Evolutionary conservation across 2,113 vertebrate genomes (phyloP).

Genomic region (Caracal caracal): DNA sequence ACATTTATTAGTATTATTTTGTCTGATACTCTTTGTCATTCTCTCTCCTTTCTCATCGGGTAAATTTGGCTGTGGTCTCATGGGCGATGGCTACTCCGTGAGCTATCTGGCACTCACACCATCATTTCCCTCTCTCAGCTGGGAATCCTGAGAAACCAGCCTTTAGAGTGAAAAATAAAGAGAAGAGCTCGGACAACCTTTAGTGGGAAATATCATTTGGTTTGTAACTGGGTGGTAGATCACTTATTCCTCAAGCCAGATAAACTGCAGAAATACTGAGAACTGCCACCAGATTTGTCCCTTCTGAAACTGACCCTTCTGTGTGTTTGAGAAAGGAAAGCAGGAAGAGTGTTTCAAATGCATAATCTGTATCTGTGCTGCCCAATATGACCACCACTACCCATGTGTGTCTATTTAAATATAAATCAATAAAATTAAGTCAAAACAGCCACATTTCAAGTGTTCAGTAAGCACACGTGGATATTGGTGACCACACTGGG

Average conservation of each 20-base stretch:
- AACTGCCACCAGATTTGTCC: not conserved
- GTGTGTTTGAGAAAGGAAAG: not conserved
- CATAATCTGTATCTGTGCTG: not conserved
- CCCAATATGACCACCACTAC: not conserved
- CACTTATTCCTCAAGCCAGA: not conserved
- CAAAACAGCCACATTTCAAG: not conserved
- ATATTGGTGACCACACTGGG: not conserved
- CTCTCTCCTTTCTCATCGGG: not conserved
- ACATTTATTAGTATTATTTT: not conserved
- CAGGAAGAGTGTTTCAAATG: not conserved
- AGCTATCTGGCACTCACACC: not conserved
- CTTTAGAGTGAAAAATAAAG: not conserved
- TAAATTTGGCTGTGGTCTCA: not conserved
- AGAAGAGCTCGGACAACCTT: not conserved
- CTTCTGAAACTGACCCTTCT: not conserved
- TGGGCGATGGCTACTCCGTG: not conserved
- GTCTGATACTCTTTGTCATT: not conserved
- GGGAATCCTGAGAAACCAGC: conserved; percentile 1
- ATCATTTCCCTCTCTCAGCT: not conserved
- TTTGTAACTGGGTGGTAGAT: not conserved
- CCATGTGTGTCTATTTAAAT: not conserved
- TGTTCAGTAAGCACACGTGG: not conserved
- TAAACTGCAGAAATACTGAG: not conserved
- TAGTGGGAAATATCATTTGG: not conserved
- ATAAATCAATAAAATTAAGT: not conserved